phyloP scores from a whole-genome alignment of 30 jellyfish, hydroid and myxozoan genomes.

The Aurelia sp. region DNA sequence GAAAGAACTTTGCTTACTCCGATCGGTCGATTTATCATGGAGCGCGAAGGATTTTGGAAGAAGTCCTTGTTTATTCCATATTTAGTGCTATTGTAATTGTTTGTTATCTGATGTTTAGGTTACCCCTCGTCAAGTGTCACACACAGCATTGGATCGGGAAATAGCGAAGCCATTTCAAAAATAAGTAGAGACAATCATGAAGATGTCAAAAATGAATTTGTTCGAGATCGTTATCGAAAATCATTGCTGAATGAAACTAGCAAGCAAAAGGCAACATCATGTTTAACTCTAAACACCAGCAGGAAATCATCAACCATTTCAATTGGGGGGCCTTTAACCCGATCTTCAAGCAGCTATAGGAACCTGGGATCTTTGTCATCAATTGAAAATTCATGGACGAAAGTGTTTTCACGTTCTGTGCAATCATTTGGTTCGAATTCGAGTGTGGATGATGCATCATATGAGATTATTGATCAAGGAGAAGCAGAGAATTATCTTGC shows the following conservation, averaged over 20 bases:
- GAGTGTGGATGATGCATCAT: constrained; percentile 53
- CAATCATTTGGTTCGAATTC: constrained; percentile 13
- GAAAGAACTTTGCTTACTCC: too few species aligned
- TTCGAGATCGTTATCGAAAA: constrained; percentile 11
- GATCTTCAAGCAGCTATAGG: constrained; percentile 48
- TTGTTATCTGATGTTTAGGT: background rate
- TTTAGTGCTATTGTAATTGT: too few species aligned
- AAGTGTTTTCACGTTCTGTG: constrained; percentile 32
- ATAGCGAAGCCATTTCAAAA: background rate
- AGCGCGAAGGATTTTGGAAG: too few species aligned
- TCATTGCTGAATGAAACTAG: constrained; percentile 23
- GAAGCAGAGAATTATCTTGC: constrained; percentile 28
- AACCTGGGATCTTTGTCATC: constrained; percentile 68
- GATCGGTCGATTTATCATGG: too few species aligned
- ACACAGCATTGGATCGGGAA: background rate
- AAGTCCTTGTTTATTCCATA: too few species aligned
- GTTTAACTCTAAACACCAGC: background rate
- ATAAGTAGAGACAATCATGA: constrained; percentile 4
- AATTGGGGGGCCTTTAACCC: constrained; percentile 15
- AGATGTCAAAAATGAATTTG: background rate
- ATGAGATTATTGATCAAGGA: constrained; percentile 52
- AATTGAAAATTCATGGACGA: constrained; percentile 64
- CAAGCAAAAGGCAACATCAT: constrained; percentile 49
- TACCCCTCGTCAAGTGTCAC: constrained; percentile 10
- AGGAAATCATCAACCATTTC: constrained; percentile 26